These are phyloP conservation scores for Pharmacophagus antenor DNA, from an alignment of 2,888 invertebrate genomes.

Conservation along the genomic window DNA sequence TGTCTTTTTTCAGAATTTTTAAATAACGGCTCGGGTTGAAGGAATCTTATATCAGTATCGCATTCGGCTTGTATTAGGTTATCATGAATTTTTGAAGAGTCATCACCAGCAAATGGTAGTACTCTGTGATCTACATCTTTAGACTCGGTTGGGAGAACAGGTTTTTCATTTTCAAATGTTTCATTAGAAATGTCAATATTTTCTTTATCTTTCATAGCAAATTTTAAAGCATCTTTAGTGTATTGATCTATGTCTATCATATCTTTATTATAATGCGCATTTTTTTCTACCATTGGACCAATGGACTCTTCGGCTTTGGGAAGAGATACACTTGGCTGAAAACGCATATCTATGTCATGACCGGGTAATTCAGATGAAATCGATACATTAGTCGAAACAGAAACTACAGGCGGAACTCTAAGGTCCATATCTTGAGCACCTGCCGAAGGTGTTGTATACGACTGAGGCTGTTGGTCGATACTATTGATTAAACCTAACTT, in stretches of 20 bases:
- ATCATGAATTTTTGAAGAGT: conserved; percentile 44
- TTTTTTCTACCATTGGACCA: conserved; percentile 44
- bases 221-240: conserved; percentile 77
- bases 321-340: conserved; percentile 52
- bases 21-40: conserved; percentile 71
- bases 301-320: conserved; percentile 45
- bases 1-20: conserved; percentile 70
- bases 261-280: conserved; percentile 57
- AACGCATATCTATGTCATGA: conserved; percentile 76
- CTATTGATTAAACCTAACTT: conserved; percentile 74
- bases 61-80: conserved; percentile 51
- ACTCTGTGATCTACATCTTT: conserved; percentile 77
- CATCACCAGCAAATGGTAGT: conserved; percentile 65
- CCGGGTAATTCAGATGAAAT: conserved; percentile 61
- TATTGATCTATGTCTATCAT: conserved; percentile 78
- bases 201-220: conserved; percentile 73
- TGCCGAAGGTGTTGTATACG: conserved; percentile 46
- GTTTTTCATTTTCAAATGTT: conserved; percentile 56
- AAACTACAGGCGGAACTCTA: conserved; percentile 63
- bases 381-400: conserved; percentile 48
- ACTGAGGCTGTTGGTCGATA: conserved; percentile 50
- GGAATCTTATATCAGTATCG: conserved; percentile 73
- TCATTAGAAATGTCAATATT: conserved; percentile 71
- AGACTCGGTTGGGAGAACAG: conserved; percentile 50
- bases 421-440: conserved; percentile 71